A percentile compares a stretch with the other conserved stretches of the same genome.
These are phyloP conservation scores for Rhabdophis nuchalis DNA, from an alignment of 2,797 vertebrate species.

Conservation along the genomic window DNA sequence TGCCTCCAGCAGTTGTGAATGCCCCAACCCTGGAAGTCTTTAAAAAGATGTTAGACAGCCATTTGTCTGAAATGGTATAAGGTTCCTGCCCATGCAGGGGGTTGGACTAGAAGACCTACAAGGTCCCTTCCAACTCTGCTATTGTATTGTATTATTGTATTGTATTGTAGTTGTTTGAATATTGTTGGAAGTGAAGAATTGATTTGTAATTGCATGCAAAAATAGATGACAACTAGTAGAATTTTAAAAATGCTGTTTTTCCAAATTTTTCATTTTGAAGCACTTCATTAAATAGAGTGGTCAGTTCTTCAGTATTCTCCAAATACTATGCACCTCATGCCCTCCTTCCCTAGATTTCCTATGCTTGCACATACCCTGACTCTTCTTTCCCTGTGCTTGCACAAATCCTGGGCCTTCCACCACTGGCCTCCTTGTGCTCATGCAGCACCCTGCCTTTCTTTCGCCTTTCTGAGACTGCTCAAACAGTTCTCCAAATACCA, in stretches of 20 bases:
- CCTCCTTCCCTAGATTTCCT: neutral
- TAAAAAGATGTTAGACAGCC: too few relatives aligned
- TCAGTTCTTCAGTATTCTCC: neutral
- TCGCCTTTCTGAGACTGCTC: too few relatives aligned
- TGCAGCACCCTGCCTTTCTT: neutral
- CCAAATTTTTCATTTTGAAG: neutral
- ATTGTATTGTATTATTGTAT: too few relatives aligned
- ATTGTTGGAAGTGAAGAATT: neutral
- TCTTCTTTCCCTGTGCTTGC: neutral
- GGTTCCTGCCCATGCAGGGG: too few relatives aligned
- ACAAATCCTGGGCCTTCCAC: neutral
- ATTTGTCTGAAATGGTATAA: too few relatives aligned
- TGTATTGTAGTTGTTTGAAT: neutral
- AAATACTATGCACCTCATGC: neutral
- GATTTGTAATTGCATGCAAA: neutral
- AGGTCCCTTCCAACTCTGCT: too few relatives aligned
- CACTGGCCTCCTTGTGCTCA: neutral
- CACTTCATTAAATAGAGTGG: neutral
- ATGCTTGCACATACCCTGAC: neutral
- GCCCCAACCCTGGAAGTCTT: too few relatives aligned
- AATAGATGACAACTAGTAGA: too few relatives aligned
- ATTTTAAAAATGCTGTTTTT: neutral
- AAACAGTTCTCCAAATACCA: too few relatives aligned
- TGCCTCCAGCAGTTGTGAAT: too few relatives aligned
- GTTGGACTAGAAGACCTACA: too few relatives aligned